Conservation (phyloP, 2,888 invertebrate genomes). For the Hedya salicella region DNA sequence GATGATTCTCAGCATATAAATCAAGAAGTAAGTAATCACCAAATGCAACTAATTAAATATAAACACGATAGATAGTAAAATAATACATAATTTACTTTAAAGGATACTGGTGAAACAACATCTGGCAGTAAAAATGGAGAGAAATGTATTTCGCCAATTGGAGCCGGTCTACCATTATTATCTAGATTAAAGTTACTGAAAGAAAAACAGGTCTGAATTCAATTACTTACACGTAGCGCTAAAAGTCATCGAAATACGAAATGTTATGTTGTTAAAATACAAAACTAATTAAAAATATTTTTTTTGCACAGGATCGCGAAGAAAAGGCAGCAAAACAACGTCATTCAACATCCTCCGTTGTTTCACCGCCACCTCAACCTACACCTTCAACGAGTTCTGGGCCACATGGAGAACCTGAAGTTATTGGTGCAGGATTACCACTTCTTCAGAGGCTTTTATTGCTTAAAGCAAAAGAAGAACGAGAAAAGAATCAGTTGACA, state of each 20-base stretch:
- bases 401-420: conserved; percentile 84
- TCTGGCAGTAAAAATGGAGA: conserved; percentile 82
- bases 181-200: conserved; percentile 91
- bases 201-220: conserved; percentile 89
- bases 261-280: neutral
- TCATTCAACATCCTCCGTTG: conserved; percentile 68
- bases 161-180: conserved; percentile 92
- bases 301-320: conserved; percentile 74
- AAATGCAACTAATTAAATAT: neutral
- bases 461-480: conserved; percentile 91
- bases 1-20: conserved; percentile 86
- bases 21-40: conserved; percentile 60
- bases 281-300: conserved; percentile 4
- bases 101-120: conserved; percentile 78
- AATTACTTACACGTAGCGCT: conserved; percentile 7
- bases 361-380: conserved; percentile 81
- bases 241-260: neutral
- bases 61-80: neutral
- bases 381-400: conserved; percentile 87
- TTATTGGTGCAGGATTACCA: conserved; percentile 89
- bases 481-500: conserved; percentile 79
- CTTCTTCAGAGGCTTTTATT: conserved; percentile 90
- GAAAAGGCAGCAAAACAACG: conserved; percentile 81
- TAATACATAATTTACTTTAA: conserved; percentile 36
- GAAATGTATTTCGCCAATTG: conserved; percentile 89